These are phyloP conservation scores for Ophthalmolycus amberensis DNA, from an alignment of 2,113 vertebrate genomes.

Conservation along the genomic window DNA sequence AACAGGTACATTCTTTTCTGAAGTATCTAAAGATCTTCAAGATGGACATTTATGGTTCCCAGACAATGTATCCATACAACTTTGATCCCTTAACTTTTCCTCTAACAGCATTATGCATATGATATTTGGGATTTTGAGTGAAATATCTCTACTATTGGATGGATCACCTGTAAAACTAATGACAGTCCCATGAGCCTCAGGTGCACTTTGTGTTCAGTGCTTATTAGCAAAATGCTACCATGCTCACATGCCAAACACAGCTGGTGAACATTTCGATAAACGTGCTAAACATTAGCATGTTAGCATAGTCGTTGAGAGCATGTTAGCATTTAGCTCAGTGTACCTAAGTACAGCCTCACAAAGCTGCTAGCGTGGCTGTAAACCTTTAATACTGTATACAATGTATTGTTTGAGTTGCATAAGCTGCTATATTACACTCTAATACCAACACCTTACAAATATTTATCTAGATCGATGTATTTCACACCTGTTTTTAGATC, in stretches of 20 bases:
- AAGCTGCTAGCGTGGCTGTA: not conserved
- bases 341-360: not conserved
- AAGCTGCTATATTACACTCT: not conserved
- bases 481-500: not conserved
- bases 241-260: not conserved
- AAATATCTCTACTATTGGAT: not conserved
- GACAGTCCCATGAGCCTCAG: not conserved
- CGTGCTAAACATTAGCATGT: not conserved
- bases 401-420: not conserved
- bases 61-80: not conserved
- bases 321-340: not conserved
- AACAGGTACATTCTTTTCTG: not conserved
- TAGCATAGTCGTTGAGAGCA: not conserved
- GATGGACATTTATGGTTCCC: not conserved
- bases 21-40: not conserved
- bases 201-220: not conserved
- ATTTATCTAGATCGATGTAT: not conserved
- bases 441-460: not conserved
- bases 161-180: not conserved
- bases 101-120: not conserved
- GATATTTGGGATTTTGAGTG: not conserved
- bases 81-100: not conserved
- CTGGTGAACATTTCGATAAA: not conserved
- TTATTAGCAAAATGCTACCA: not conserved
- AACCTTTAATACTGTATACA: not conserved